These are phyloP conservation scores for Oceanodroma tethys DNA, from an alignment of 2,113 vertebrate species.

Conservation along the genomic window DNA sequence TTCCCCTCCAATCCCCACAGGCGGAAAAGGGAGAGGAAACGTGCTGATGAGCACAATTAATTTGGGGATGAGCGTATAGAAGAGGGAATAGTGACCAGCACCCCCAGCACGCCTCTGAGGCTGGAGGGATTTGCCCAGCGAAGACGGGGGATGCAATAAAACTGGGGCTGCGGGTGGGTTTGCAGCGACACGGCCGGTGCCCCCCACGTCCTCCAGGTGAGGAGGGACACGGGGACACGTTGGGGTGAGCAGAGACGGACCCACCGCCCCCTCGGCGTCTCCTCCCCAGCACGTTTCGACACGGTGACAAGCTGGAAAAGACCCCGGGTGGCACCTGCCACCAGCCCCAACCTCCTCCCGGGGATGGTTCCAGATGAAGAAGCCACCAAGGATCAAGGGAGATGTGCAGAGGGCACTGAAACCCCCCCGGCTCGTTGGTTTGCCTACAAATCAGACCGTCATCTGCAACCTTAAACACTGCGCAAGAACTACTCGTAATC, in stretches of 20 bases:
- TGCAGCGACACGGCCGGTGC: not conserved
- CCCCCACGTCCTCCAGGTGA: not conserved
- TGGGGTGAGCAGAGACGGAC: not conserved
- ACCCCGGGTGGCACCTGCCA: not conserved
- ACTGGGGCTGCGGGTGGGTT: not conserved
- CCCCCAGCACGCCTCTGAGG: not conserved
- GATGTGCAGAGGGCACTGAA: not conserved
- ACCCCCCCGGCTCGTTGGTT: not conserved
- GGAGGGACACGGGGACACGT: not conserved
- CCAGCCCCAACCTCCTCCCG: not conserved
- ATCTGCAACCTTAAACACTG: not conserved
- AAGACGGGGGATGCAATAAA: not conserved
- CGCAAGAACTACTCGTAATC: not conserved
- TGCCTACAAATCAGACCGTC: not conserved
- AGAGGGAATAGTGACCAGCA: not conserved
- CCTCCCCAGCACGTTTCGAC: not conserved
- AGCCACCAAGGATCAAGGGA: not conserved
- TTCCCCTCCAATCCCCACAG: not conserved
- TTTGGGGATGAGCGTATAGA: not conserved
- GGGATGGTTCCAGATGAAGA: not conserved
- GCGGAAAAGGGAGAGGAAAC: not conserved
- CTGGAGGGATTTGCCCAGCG: not conserved
- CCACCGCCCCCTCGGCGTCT: not conserved
- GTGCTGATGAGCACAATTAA: not conserved
- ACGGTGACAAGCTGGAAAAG: not conserved